A percentile compares a stretch with the other conserved stretches of the same genome.
These are phyloP conservation scores for Esperia sulphurella DNA, from an alignment of 2,888 invertebrate species.

Conservation along the genomic window DNA sequence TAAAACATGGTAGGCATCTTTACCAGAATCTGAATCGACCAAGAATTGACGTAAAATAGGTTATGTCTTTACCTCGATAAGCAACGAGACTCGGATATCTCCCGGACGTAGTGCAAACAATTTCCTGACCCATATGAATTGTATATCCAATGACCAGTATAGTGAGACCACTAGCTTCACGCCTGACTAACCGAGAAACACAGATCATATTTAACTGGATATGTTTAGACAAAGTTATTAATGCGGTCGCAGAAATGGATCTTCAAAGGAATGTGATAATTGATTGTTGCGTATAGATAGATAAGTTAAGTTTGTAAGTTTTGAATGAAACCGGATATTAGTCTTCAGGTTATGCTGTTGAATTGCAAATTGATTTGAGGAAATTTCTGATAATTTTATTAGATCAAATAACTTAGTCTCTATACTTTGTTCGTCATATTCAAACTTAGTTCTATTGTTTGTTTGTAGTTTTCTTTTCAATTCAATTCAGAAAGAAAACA, in stretches of 20 bases:
- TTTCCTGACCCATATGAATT: slow-evolving; percentile 24
- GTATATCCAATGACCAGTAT: slow-evolving; percentile 18
- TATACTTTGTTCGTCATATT: too few species aligned
- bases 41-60: neutral
- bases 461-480: too few species aligned
- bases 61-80: slow-evolving; percentile 1
- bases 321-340: neutral
- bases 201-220: slow-evolving; percentile 10
- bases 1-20: too few species aligned
- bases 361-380: too few species aligned
- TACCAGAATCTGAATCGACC: too few species aligned
- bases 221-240: neutral
- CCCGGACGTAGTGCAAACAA: slow-evolving; percentile 26
- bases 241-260: neutral
- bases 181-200: slow-evolving; percentile 2
- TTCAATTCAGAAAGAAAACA: too few species aligned
- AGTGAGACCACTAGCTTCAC: slow-evolving; percentile 14
- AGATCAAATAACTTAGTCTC: too few species aligned
- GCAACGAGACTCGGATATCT: slow-evolving; percentile 22
- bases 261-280: neutral
- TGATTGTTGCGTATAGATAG: neutral
- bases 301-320: neutral
- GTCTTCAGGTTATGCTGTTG: too few species aligned
- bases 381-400: too few species aligned
- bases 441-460: too few species aligned